These are phyloP conservation scores for Melanotaenia pygmaea DNA, from an alignment of 2,797 vertebrate species.

Conservation along the genomic window DNA sequence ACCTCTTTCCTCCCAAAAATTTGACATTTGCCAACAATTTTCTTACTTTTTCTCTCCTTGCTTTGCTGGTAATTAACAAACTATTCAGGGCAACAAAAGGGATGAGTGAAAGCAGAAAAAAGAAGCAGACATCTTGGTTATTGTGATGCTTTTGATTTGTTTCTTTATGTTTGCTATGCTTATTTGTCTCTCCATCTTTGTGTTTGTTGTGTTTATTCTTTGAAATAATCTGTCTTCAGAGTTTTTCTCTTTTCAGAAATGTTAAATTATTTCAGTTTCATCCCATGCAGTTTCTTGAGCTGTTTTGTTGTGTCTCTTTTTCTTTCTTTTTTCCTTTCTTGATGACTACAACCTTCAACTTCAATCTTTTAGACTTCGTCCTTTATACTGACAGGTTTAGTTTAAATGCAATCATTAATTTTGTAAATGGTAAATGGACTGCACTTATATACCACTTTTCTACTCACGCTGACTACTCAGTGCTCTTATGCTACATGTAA, in stretches of 20 bases:
- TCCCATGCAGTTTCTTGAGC: background rate
- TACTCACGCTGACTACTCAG: too few species aligned
- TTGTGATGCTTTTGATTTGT: constrained; percentile 7
- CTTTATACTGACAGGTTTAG: too few species aligned
- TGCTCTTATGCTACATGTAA: too few species aligned
- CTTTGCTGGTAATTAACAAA: constrained; percentile 61
- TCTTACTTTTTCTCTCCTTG: constrained; percentile 19
- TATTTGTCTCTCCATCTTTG: constrained; percentile 21
- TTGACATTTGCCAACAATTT: constrained; percentile 61
- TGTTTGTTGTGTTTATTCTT: constrained; percentile 20
- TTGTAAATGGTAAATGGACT: too few species aligned
- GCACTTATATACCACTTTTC: too few species aligned
- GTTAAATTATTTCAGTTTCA: background rate
- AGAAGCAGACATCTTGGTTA: constrained; percentile 19
- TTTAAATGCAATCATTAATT: too few species aligned
- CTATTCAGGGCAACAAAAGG: constrained; percentile 41
- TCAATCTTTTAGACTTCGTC: too few species aligned
- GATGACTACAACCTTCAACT: background rate
- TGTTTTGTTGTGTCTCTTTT: constrained; percentile 14
- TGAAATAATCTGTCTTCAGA: constrained; percentile 4
- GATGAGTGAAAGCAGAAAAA: background rate
- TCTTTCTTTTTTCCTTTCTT: too few species aligned
- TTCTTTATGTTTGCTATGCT: constrained; percentile 20
- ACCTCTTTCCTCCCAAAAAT: constrained; percentile 61
- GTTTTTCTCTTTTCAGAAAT: background rate